A percentile compares a stretch with the other conserved stretches of the same genome.
These are phyloP conservation scores for Pilophorus perplexus DNA, from an alignment of 2,888 invertebrate species.

Conservation along the genomic window DNA sequence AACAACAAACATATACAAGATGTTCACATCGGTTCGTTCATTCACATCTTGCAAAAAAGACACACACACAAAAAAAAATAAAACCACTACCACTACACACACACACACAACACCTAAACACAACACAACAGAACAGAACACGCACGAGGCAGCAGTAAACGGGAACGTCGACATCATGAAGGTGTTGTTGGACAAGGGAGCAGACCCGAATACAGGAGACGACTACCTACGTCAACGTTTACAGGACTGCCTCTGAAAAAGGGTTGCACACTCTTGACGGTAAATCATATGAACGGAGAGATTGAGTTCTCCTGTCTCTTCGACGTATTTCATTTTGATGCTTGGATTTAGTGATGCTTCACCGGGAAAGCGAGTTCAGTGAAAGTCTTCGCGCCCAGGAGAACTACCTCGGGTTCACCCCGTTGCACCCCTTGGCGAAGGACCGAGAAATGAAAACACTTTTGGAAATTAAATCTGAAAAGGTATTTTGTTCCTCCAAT, in stretches of 20 bases:
- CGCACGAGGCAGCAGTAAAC: conserved; percentile 82
- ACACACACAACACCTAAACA: too few species aligned
- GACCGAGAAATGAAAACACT: conserved; percentile 64
- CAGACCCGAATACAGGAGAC: conserved; percentile 72
- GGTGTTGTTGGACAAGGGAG: conserved; percentile 69
- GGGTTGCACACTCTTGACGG: conserved; percentile 73
- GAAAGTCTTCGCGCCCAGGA: conserved; percentile 60
- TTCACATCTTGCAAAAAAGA: too few species aligned
- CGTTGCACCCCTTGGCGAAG: conserved; percentile 66
- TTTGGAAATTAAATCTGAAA: conserved; percentile 54
- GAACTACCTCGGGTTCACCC: conserved; percentile 77
- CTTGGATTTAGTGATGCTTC: conserved; percentile 57
- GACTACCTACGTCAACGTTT: conserved; percentile 61
- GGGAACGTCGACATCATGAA: conserved; percentile 62
- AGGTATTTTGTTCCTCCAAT: conserved; percentile 15
- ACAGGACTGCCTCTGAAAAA: conserved; percentile 63
- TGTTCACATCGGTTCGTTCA: too few species aligned
- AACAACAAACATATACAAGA: too few species aligned
- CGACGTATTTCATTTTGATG: not conserved
- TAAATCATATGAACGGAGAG: conserved; percentile 50
- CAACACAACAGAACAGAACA: too few species aligned
- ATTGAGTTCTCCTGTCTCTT: not conserved
- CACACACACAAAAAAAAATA: too few species aligned
- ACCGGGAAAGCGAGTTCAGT: conserved; percentile 80
- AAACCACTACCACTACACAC: too few species aligned